Evolutionary conservation across 2,888 invertebrate species (phyloP), one percentile per base, ranked within the genome.

Genomic region (Subacronicta megacephala): DNA sequence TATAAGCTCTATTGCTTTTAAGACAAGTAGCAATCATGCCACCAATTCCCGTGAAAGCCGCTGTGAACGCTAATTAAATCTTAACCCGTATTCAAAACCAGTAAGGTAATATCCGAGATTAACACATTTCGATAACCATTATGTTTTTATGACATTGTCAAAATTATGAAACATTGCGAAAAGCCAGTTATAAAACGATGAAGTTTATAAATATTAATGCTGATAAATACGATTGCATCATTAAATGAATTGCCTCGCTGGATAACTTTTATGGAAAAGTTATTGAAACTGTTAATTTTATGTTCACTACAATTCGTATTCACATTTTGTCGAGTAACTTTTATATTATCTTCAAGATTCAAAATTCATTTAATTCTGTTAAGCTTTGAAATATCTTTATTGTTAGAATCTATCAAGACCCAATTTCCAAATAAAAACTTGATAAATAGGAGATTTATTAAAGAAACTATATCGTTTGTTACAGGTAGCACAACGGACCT

Each of bases 401-500:
- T 15, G 1, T 4, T 17, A 16, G 7, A 23, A 17, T 6, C 31
- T 6, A 5, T n/a, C 36, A 50, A 50, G 20, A 46, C 37, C 16
- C 31, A 71, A 33, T 13, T 43, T 66, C 35, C 26, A 55, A 9
- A 17, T 23, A 7, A 9, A 23, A 23, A 23, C 9, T 1, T 23
- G 57, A 51, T 51, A 57, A n/a, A n/a, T n/a, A n/a, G n/a, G 51
- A 37, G 5, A 20, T 50, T 44, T 53, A 58, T 36, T 62, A 36
- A 61, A 42, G 23, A 47, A 40, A 51, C 37, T 26, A 64, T 83
- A 80, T 77, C 61, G 85, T 82, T 92, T 83, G 76, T 95, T 95
- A 41, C 96, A 98, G 98, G 98, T 89, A 96, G 97, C 83, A 97
- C 97, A 76, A 96, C 97, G 80, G 98, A 98, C 88, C 95, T 98